Evolutionary conservation across 2,888 invertebrate genomes (phyloP).

Genomic region (Acanthacorydalis orientalis): DNA sequence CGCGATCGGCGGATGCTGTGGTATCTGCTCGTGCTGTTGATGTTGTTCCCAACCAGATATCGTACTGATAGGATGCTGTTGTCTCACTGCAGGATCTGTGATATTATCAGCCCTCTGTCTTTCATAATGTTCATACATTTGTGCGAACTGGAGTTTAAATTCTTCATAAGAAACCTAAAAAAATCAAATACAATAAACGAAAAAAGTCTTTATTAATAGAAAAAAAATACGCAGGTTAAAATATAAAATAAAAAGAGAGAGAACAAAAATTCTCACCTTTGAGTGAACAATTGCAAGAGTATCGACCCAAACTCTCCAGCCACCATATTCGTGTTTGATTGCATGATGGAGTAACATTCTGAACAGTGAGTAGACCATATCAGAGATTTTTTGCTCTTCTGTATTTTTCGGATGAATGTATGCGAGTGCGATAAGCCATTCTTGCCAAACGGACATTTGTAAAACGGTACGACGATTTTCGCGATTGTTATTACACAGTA

Average conservation of each 20-base stretch:
- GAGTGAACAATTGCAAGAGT: slow-evolving; percentile 98
- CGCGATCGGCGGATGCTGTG: slow-evolving; percentile 12
- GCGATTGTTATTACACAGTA: slow-evolving; percentile 89
- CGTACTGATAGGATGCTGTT: slow-evolving; percentile 86
- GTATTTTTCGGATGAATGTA: slow-evolving; percentile 92
- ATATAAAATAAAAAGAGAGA: too few species aligned
- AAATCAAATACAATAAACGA: too few species aligned
- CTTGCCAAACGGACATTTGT: slow-evolving; percentile 99
- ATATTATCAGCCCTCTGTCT: slow-evolving; percentile 86
- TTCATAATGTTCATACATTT: slow-evolving; percentile 95
- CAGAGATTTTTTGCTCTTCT: slow-evolving; percentile 91
- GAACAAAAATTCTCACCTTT: slow-evolving; percentile 49
- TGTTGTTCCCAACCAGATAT: slow-evolving; percentile 88
- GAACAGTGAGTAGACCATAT: slow-evolving; percentile 96
- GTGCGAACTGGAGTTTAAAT: slow-evolving; percentile 91
- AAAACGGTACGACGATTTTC: slow-evolving; percentile 94
- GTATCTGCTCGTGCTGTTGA: slow-evolving; percentile 19
- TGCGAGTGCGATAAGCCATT: slow-evolving; percentile 97
- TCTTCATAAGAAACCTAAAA: slow-evolving; percentile 89
- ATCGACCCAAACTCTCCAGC: slow-evolving; percentile 99
- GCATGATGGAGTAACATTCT: slow-evolving; percentile 97
- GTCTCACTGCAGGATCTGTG: slow-evolving; percentile 83
- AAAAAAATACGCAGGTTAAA: too few species aligned
- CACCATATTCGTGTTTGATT: slow-evolving; percentile 97
- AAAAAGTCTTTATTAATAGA: too few species aligned